Conservation (phyloP, 1,140 invertebrate genomes). For the Drosophila mojavensis region DNA sequence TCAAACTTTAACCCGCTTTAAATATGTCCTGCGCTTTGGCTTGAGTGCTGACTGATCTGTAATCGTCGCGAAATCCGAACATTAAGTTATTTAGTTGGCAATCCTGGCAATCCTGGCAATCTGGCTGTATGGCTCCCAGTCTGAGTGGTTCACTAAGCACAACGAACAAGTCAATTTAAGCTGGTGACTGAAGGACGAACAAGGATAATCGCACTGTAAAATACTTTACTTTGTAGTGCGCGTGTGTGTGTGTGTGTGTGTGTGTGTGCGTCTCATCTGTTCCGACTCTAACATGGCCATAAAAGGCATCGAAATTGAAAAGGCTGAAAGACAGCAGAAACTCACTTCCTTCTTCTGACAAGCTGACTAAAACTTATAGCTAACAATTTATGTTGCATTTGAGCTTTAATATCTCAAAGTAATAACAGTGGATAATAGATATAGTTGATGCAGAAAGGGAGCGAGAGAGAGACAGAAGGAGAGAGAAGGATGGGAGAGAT, state of each 20-base stretch:
- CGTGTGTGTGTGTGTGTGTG: not conserved
- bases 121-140: not conserved
- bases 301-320: slow-evolving; percentile 64
- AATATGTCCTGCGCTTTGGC: not conserved
- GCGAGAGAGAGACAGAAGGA: too few species aligned
- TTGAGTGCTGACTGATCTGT: slow-evolving; percentile 39
- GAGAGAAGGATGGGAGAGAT: too few species aligned
- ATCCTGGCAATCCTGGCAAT: slow-evolving; percentile 11
- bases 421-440: not conserved
- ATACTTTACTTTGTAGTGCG: slow-evolving; percentile 8
- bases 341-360: slow-evolving; percentile 9
- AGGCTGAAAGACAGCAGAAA: slow-evolving; percentile 29
- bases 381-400: slow-evolving; percentile 59
- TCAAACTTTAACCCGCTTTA: slow-evolving; percentile 37
- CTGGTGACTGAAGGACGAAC: slow-evolving; percentile 47
- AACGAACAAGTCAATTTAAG: slow-evolving; percentile 45
- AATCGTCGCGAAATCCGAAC: slow-evolving; percentile 49
- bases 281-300: slow-evolving; percentile 47
- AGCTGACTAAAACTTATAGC: slow-evolving; percentile 50
- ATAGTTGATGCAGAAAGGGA: too few species aligned
- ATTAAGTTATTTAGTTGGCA: slow-evolving; percentile 72
- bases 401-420: slow-evolving; percentile 44
- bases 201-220: slow-evolving; percentile 42
- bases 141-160: slow-evolving; percentile 11
- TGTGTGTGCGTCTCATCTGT: not conserved